A percentile compares a stretch with the other conserved stretches of the same genome.
Evolutionary conservation across 2,113 vertebrate genomes (phyloP).

Genomic region (Peromyscus maniculatus): DNA sequence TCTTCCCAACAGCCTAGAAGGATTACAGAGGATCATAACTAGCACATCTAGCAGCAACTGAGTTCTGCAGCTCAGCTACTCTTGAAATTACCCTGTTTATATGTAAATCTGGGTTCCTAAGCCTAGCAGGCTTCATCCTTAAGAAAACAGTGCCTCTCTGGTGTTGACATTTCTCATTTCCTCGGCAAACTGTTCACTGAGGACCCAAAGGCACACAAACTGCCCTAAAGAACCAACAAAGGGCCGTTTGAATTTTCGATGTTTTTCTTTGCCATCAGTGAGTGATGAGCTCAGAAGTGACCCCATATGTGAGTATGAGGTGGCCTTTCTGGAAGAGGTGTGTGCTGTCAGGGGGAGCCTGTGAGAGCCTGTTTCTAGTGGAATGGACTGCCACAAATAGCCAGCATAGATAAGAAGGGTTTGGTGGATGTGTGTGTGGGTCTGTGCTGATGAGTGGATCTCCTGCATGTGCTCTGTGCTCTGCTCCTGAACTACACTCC

Average conservation of each 20-base stretch:
- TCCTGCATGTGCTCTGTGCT: not conserved
- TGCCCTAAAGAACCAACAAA: not conserved
- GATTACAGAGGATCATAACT: constrained; percentile 39
- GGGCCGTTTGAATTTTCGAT: constrained; percentile 14
- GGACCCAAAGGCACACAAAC: not conserved
- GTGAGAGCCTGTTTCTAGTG: not conserved
- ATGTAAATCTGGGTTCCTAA: constrained; percentile 44
- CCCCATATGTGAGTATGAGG: not conserved
- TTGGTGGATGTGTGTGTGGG: not conserved
- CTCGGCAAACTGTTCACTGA: not conserved
- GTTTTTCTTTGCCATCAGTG: not conserved
- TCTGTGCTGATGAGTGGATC: not conserved
- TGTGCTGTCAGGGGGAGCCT: not conserved
- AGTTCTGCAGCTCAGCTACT: constrained; percentile 6
- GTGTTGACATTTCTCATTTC: constrained; percentile 16
- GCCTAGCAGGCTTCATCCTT: not conserved
- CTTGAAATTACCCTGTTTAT: constrained; percentile 35
- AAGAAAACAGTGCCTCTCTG: not conserved
- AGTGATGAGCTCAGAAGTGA: not conserved
- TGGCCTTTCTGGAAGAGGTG: not conserved
- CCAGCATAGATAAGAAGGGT: not conserved
- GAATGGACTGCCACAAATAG: not conserved
- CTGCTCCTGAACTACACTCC: not conserved
- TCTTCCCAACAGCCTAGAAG: constrained; percentile 40
- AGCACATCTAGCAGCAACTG: constrained; percentile 42